Evolutionary conservation across 2,797 vertebrate genomes (phyloP).

Genomic region (Thalassophryne amazonica): DNA sequence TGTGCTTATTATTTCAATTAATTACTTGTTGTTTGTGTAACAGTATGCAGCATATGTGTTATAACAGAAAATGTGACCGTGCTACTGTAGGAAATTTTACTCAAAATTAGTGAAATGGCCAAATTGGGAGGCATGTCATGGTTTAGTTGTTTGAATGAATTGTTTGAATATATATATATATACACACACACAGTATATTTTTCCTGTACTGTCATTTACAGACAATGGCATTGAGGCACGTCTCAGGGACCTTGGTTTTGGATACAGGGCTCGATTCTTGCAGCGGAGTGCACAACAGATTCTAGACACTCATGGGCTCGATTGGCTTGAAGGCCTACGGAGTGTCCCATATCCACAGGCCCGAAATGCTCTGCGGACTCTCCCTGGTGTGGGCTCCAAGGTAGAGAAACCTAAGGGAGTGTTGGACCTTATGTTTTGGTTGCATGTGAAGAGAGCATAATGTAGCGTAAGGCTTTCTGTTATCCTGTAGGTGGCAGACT

Average conservation of each 20-base stretch:
- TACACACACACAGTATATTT: too few species aligned
- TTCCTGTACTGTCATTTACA: slow-evolving; percentile 49
- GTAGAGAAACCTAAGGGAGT: slow-evolving; percentile 73
- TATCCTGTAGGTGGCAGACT: slow-evolving; percentile 87
- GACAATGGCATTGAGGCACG: slow-evolving; percentile 77
- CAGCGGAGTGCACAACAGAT: slow-evolving; percentile 84
- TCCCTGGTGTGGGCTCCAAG: slow-evolving; percentile 92
- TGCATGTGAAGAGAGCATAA: neutral
- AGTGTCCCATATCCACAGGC: slow-evolving; percentile 79
- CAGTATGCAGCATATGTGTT: too few species aligned
- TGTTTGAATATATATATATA: too few species aligned
- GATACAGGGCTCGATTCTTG: slow-evolving; percentile 91
- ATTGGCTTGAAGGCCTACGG: slow-evolving; percentile 84
- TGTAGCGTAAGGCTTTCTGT: neutral
- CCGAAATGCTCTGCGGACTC: slow-evolving; percentile 78
- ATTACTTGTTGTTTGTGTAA: too few species aligned
- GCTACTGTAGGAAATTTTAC: too few species aligned
- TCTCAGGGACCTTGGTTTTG: slow-evolving; percentile 88
- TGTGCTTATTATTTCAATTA: too few species aligned
- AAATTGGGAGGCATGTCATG: too few species aligned
- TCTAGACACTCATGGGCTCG: slow-evolving; percentile 64
- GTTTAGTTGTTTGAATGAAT: too few species aligned
- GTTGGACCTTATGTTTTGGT: neutral
- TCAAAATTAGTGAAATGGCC: too few species aligned
- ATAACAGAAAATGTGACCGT: too few species aligned